These are phyloP conservation scores for Amblyopsis hoosieri DNA, from an alignment of 2,797 vertebrate species.

Conservation along the genomic window DNA sequence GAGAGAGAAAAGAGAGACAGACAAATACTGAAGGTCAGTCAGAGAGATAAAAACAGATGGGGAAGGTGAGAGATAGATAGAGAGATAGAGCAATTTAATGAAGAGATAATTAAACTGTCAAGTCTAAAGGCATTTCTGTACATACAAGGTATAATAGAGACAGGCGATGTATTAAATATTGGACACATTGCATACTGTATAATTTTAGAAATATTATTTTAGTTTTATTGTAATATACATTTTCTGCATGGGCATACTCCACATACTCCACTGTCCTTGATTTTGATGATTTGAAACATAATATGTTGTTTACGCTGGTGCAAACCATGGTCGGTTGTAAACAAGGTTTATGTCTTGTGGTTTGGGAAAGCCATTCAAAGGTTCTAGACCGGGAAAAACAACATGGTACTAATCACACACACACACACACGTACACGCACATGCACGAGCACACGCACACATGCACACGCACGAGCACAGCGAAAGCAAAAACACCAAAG, in stretches of 20 bases:
- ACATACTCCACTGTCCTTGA: not conserved
- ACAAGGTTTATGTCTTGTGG: constrained; percentile 32
- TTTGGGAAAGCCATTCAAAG: constrained; percentile 26
- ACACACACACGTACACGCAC: constrained; percentile 15
- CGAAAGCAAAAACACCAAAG: constrained; percentile 46
- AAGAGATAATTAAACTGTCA: constrained; percentile 83
- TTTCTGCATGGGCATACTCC: no score
- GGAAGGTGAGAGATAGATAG: constrained; percentile 31
- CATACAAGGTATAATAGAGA: constrained; percentile 57
- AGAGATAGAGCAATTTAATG: constrained; percentile 81
- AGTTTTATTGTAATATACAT: no score
- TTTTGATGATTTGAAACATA: constrained; percentile 32
- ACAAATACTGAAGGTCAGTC: constrained; percentile 55
- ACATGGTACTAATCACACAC: constrained; percentile 44
- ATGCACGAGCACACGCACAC: constrained; percentile 36
- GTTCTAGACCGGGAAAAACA: constrained; percentile 30
- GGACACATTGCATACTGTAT: constrained; percentile 34
- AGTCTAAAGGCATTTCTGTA: constrained; percentile 68
- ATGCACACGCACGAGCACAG: constrained; percentile 29
- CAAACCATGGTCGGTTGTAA: constrained; percentile 29
- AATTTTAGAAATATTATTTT: constrained; percentile 56
- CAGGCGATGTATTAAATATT: constrained; percentile 21
- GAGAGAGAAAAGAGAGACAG: constrained; percentile 47
- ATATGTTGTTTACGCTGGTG: constrained; percentile 20
- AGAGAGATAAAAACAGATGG: constrained; percentile 66